Evolutionary conservation across 2,113 vertebrate genomes (phyloP).

Genomic region (Platichthys flesus): DNA sequence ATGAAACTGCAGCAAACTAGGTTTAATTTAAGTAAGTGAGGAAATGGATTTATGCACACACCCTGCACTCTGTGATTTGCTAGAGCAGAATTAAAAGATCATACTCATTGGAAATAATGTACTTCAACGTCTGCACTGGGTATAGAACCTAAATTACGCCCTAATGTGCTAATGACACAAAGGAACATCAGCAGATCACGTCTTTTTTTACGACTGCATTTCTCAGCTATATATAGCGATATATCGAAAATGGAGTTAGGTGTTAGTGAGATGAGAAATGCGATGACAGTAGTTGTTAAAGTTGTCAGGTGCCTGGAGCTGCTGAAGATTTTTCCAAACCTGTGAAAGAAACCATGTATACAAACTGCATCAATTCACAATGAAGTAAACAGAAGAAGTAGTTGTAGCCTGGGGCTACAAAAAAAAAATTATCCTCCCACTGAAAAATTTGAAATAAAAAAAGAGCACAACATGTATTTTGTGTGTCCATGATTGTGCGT

Average conservation of each 20-base stretch:
- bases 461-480: not conserved
- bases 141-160: not conserved
- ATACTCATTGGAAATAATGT: not conserved
- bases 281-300: conserved; percentile 16
- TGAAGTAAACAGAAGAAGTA: not conserved
- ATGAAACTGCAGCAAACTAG: not conserved
- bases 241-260: conserved; percentile 27
- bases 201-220: not conserved
- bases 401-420: no score
- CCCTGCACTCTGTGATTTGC: conserved; percentile 1
- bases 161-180: not conserved
- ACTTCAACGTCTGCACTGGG: not conserved
- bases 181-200: not conserved
- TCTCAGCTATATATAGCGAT: not conserved
- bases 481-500: not conserved
- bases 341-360: not conserved
- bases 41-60: not conserved
- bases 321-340: not conserved
- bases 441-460: not conserved
- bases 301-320: conserved; percentile 3
- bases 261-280: conserved; percentile 47
- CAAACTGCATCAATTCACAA: not conserved
- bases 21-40: not conserved
- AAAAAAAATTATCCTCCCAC: not conserved
- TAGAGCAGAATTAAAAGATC: not conserved